A percentile compares a stretch with the other conserved stretches of the same genome.
These are phyloP conservation scores for Cyclophora punctaria DNA, from an alignment of 2,888 invertebrate species.

Conservation along the genomic window DNA sequence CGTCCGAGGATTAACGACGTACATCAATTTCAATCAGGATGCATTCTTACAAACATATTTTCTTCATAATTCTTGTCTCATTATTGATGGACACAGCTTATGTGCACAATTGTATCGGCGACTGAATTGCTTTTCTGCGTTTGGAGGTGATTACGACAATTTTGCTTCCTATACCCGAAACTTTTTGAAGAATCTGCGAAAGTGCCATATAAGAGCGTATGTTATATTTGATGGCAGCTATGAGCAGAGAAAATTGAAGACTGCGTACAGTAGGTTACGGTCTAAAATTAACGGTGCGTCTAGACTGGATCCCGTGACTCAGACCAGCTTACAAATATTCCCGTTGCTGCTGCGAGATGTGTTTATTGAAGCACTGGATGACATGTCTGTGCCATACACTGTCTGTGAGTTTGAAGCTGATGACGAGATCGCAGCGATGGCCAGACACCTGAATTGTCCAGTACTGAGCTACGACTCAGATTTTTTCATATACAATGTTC, in stretches of 20 bases:
- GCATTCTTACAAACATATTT: conserved; percentile 77
- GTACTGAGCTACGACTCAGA: conserved; percentile 95
- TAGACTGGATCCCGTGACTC: conserved; percentile 71
- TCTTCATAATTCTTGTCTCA: conserved; percentile 79
- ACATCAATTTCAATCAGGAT: conserved; percentile 79
- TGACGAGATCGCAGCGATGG: conserved; percentile 87
- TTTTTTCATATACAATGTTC: conserved; percentile 90
- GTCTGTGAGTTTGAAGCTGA: conserved; percentile 94
- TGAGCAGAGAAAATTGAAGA: conserved; percentile 81
- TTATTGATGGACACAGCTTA: conserved; percentile 88
- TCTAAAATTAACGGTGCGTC: conserved; percentile 77
- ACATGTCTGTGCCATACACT: conserved; percentile 79
- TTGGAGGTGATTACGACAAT: conserved; percentile 90
- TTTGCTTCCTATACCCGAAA: conserved; percentile 77
- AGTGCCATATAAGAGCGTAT: conserved; percentile 82
- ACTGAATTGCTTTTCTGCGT: conserved; percentile 78
- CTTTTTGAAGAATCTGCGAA: conserved; percentile 81
- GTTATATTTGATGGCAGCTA: conserved; percentile 89
- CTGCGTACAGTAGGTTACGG: conserved; percentile 74
- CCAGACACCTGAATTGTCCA: conserved; percentile 85
- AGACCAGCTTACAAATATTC: conserved; percentile 76
- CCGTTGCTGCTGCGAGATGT: conserved; percentile 84
- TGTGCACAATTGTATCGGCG: conserved; percentile 81
- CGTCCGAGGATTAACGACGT: conserved; percentile 88
- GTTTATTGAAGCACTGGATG: conserved; percentile 80